Evolutionary conservation across 2,113 vertebrate genomes (phyloP).

Genomic region (Plectropomus leopardus): DNA sequence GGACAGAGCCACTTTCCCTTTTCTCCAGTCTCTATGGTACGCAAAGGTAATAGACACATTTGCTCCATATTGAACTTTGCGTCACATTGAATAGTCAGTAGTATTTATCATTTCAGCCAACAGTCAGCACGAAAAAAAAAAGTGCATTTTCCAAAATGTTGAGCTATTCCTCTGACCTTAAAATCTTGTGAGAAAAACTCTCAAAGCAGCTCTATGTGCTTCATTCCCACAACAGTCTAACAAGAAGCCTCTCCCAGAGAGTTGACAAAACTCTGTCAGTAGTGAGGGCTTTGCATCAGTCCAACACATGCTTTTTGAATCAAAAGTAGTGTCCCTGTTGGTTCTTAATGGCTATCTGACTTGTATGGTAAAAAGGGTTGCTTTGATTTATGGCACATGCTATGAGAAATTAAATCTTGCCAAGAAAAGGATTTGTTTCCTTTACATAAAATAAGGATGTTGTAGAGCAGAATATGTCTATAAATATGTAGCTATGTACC

Average conservation of each 20-base stretch:
- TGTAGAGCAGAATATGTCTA: not conserved
- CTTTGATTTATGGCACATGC: conserved; percentile 34
- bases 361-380: not conserved
- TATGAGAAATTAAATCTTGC: not conserved
- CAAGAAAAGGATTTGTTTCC: conserved; percentile 12
- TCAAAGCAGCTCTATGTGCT: not conserved
- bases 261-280: conserved; percentile 17
- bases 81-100: not conserved
- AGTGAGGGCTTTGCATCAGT: conserved; percentile 25
- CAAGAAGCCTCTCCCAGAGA: conserved; percentile 3
- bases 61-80: not conserved
- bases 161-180: not conserved
- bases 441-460: not conserved
- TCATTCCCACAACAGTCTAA: conserved; percentile 3
- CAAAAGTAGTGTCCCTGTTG: not conserved
- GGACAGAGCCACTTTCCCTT: not conserved
- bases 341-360: conserved; percentile 27
- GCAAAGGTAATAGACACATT: not conserved
- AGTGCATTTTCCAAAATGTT: not conserved
- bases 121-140: not conserved
- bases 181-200: not conserved
- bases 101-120: not conserved
- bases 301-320: not conserved
- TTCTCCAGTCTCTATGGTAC: not conserved
- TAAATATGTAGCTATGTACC: not conserved